phyloP scores from a whole-genome alignment of 2,888 invertebrate genomes.

The Mellilla xanthometata region DNA sequence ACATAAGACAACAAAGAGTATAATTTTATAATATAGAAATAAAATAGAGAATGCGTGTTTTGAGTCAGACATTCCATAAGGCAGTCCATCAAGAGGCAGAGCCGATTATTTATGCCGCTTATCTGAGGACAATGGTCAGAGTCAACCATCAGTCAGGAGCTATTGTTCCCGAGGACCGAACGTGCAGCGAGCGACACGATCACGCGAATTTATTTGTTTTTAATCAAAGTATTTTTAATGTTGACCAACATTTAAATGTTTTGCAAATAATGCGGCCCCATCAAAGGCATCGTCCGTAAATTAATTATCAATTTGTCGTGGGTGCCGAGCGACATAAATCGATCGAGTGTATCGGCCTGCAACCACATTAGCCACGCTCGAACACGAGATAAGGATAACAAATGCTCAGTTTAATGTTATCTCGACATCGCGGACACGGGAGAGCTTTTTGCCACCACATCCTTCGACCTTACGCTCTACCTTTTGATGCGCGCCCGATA shows the following conservation, averaged over 20 bases:
- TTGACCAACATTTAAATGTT: slow-evolving; percentile 31
- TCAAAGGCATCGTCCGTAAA: slow-evolving; percentile 75
- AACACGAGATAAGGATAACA: slow-evolving; percentile 79
- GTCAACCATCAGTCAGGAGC: slow-evolving; percentile 53
- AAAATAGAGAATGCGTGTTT: slow-evolving; percentile 45
- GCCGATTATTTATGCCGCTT: slow-evolving; percentile 66
- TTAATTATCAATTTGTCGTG: slow-evolving; percentile 83
- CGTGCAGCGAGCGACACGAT: slow-evolving; percentile 27
- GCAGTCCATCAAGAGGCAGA: slow-evolving; percentile 56
- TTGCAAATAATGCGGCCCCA: slow-evolving; percentile 76
- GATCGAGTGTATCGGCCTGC: slow-evolving; percentile 75
- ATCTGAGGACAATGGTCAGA: slow-evolving; percentile 65
- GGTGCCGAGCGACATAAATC: slow-evolving; percentile 80
- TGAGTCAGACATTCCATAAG: slow-evolving; percentile 47
- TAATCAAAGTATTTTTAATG: slow-evolving; percentile 20
- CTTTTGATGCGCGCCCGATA: slow-evolving; percentile 44
- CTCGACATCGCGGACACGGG: slow-evolving; percentile 78
- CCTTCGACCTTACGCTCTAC: slow-evolving; percentile 61
- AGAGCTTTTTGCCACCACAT: slow-evolving; percentile 81
- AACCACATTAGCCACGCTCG: slow-evolving; percentile 80
- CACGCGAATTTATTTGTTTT: slow-evolving; percentile 33
- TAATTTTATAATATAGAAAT: slow-evolving; percentile 6
- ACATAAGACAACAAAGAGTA: too few species aligned
- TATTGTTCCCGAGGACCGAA: slow-evolving; percentile 39
- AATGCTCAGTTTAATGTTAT: slow-evolving; percentile 82